Base-by-base conservation (phyloP, 2,888 invertebrate species). In the Limnephilus marmoratus region DNA sequence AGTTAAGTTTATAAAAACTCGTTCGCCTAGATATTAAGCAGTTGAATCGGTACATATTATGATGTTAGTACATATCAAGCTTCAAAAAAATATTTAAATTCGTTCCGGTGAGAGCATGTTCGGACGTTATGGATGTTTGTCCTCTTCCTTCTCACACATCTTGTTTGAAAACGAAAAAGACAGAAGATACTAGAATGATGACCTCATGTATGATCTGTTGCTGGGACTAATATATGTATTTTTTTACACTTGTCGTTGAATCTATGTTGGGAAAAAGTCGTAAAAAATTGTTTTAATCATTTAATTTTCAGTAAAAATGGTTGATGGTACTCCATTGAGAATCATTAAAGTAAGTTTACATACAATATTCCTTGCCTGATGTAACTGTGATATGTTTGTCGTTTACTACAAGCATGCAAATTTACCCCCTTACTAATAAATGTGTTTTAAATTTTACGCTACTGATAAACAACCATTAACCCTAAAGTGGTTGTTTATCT, bases 331-430 rank as follows among this genome's bases (percentile, higher is more conserved):
- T 29, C 91, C 93, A 85, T 81, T 93, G 31, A 90, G 41, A 31
- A 81, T 93, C 18, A 93, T 93, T 82, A 93, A 93, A 93, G 93
- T 93, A 91, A 93, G 93, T 92, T 68, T 53, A n/a, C 31, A 15
- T 11, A 29, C 15, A 29, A 87, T 87, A 53, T 49, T 31, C n/a
- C 31, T 29, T 53, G 53, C 87, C 87, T 87, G 85, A 41, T 82
- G 15, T 82, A 18, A 68, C 53, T 15, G 31, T 37, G 37, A 88
- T 24, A 29, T 68, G 37, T 68, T 88, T 34, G 80, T 18, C 88
- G 12, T 53, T 88, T 68, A 24, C 24, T 49, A 88, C 53, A 68
- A 80, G 53, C 88, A 88, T 68, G 88, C 31, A 88, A 15, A 53
- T 45, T 53, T 45, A 45, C 45, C 45, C 45, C 1, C 12, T 45